Base-by-base conservation (phyloP, 1,140 invertebrate species). In the Scaptodrosophila lebanonensis region DNA sequence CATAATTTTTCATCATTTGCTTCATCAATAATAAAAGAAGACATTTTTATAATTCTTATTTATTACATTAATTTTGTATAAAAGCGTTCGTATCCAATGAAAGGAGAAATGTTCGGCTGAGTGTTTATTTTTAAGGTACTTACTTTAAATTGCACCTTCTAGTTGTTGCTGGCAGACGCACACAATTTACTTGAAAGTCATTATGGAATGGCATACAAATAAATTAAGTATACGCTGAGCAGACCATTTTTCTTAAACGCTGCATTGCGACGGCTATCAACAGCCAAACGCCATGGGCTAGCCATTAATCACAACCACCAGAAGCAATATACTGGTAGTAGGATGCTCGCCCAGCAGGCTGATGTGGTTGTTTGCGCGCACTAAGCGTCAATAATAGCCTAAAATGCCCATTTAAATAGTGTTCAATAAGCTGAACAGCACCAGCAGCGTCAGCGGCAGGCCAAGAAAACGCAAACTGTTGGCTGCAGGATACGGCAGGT, bases 341-440 rank as follows among this genome's bases (percentile, higher is more conserved):
- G 8, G 33, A 33, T n/a, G 35, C 8, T 15, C 3, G 44, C 17
- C 22, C 5, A 35, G 6, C 33, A 32, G 12, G 15, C 16, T 13
- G 49, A 18, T 39, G 48, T 65, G 52, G 35, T 44, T 39, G 32
- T 20, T 44, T 42, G 22, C 35, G 18, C 57, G 56, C 57, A 65
- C 36, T 79, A 61, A 29, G 44, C 49, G 33, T n/a, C 60, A 65
- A 79, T 79, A 77, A 66, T 66, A 73, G 65, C 20, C 52, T 27
- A 39, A 75, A 75, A 73, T 64, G 63, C 38, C 58, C 58, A 77
- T 71, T 71, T 71, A 77, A 72, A 71, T 53, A 48, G 27, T 44
- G 50, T 29, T 45, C 48, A 15, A 35, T 30, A 16, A 29, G 22
- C 36, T 27, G 12, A 17, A 22, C 7, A 25, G 32, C 32, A 16